Evolutionary conservation across 2,888 invertebrate species (phyloP), one percentile per base, ranked within the genome.

Genomic region (Tuta absoluta): DNA sequence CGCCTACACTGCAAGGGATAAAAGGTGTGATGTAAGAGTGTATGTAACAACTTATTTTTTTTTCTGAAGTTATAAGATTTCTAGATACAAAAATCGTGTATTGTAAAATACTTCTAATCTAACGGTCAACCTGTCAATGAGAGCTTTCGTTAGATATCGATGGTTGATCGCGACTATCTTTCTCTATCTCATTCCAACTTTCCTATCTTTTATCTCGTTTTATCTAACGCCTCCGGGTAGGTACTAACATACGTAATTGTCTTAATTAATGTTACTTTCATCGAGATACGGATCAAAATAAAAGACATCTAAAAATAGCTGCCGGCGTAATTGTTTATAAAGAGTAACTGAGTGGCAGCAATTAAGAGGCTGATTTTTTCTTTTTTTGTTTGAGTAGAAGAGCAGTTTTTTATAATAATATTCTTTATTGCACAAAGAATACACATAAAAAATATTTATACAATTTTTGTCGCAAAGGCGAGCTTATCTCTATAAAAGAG

Each of bases 111-210:
- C 28, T 41, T 64, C 69, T 82, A 83, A 79, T 64, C 69, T 82
- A 83, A 79, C 82, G 80, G 78, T 78, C 68, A 68, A 65, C 73
- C 73, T 78, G 81, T 82, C 80, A 75, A 33, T 80, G 76, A 77
- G 76, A 81, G 83, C 87, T 87, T 87, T 87, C 86, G 77, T 84
- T 86, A 85, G 78, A 84, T 85, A 81, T 83, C 84, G 75, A 85
- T 83, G 76, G 76, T 83, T 53, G 23, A 61, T 14, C 51, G 49
- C 53, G 17, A 63, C 63, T 38, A 68, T 67, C 65, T 58, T 71
- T 59, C 45, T 63, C 70, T 64, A 41, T 82, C 82, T 75, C 75
- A 71, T 68, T 82, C 77, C 68, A 69, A 57, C 72, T 10, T 74
- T 71, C 69, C 14, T 58, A 58, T 60, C 37, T 17, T 64, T 58